A percentile compares a stretch with the other conserved stretches of the same genome.
phyloP scores from a whole-genome alignment of 2,113 vertebrate genomes.

The Paratilapia polleni region DNA sequence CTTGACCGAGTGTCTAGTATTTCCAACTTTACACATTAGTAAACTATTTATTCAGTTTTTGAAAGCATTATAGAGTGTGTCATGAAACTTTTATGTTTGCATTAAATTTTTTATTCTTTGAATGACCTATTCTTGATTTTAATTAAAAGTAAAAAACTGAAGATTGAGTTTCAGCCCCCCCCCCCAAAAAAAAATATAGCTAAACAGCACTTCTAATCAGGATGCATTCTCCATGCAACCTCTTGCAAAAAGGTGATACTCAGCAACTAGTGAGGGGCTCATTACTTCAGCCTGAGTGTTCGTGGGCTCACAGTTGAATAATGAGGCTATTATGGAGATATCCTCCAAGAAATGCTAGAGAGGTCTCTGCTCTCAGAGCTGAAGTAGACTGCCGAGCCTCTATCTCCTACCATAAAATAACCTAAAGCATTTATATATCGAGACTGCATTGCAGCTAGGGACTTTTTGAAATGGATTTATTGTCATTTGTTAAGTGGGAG shows the following conservation, averaged over 20 bases:
- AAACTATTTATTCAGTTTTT: slow-evolving; percentile 47
- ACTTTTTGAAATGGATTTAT: slow-evolving; percentile 34
- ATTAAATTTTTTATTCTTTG: neutral
- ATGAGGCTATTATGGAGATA: slow-evolving; percentile 82
- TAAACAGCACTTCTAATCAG: slow-evolving; percentile 62
- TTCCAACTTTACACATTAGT: neutral
- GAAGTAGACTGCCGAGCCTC: slow-evolving; percentile 41
- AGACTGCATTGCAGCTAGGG: neutral
- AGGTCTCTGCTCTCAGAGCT: slow-evolving; percentile 62
- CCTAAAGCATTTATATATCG: slow-evolving; percentile 25
- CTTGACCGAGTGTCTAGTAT: neutral
- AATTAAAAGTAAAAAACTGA: neutral
- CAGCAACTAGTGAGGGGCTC: slow-evolving; percentile 75
- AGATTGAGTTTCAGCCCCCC: slow-evolving; percentile 49
- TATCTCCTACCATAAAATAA: slow-evolving; percentile 56
- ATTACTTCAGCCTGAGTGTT: slow-evolving; percentile 75
- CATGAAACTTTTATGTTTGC: neutral
- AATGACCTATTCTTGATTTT: slow-evolving; percentile 2
- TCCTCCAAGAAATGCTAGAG: slow-evolving; percentile 63
- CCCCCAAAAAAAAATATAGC: slow-evolving; percentile 26
- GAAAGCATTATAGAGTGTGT: neutral
- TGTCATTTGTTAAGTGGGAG: slow-evolving; percentile 29
- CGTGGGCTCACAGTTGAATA: slow-evolving; percentile 75
- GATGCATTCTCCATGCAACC: slow-evolving; percentile 64
- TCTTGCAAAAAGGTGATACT: slow-evolving; percentile 66